A percentile compares a stretch with the other conserved stretches of the same genome.
phyloP scores from a whole-genome alignment of 2,113 vertebrate genomes.

The Ciconia boyciana region DNA sequence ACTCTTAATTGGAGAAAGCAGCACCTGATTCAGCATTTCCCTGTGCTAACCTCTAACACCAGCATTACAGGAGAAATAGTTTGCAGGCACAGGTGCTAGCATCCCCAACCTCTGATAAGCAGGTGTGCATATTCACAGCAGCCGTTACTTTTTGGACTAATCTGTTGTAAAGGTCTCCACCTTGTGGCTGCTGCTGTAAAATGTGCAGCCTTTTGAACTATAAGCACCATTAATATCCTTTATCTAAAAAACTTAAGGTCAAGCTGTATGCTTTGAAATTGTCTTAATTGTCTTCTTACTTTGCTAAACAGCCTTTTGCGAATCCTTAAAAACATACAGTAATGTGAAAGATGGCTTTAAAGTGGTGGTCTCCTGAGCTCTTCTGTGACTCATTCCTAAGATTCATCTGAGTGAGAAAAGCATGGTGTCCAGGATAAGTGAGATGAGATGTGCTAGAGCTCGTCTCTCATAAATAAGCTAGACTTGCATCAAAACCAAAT shows the following conservation, averaged over 20 bases:
- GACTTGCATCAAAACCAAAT: background rate
- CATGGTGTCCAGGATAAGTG: background rate
- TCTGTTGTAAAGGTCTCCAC: constrained; percentile 64
- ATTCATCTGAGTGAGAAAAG: background rate
- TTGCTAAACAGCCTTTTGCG: background rate
- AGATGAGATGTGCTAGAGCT: background rate
- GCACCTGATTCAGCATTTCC: background rate
- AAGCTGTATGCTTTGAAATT: background rate
- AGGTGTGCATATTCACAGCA: background rate
- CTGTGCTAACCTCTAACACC: background rate
- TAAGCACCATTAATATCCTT: background rate
- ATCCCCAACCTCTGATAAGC: background rate
- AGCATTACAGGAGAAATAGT: background rate
- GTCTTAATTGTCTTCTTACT: too few species aligned
- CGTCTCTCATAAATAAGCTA: too few species aligned
- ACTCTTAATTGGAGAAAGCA: background rate
- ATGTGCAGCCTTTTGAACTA: background rate
- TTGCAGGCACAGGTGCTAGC: background rate
- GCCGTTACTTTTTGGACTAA: background rate
- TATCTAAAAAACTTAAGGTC: background rate
- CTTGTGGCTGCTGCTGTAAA: constrained; percentile 53
- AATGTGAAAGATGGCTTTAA: background rate
- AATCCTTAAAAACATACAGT: background rate
- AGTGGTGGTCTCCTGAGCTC: background rate
- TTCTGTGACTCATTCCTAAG: background rate